Conservation (phyloP, 2,113 vertebrate species). For the Eurystomus gularis region DNA sequence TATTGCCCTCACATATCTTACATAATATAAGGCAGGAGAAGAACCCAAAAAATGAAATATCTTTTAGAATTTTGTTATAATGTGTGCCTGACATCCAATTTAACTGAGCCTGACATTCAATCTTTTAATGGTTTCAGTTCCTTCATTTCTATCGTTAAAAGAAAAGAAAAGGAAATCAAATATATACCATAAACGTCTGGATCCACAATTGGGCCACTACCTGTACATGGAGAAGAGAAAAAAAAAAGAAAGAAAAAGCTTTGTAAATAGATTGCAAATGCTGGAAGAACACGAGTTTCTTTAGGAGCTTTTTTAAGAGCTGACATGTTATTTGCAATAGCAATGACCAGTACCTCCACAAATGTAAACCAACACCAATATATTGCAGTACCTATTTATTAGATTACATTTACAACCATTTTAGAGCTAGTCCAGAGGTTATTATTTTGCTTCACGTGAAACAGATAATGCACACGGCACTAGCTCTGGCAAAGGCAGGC, state of each 20-base stretch:
- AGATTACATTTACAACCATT: neutral
- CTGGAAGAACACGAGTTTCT: neutral
- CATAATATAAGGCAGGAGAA: slow-evolving; percentile 12
- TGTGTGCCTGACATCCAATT: slow-evolving; percentile 7
- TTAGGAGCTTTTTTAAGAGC: neutral
- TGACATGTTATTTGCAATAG: neutral
- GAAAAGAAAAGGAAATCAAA: slow-evolving; percentile 60
- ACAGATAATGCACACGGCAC: neutral
- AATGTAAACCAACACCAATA: neutral
- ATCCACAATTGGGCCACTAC: slow-evolving; percentile 75
- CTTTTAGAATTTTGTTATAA: slow-evolving; percentile 8
- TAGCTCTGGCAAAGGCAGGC: neutral
- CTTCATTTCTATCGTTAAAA: slow-evolving; percentile 40
- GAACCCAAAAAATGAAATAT: slow-evolving; percentile 34
- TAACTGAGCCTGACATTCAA: slow-evolving; percentile 46
- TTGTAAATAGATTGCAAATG: slow-evolving; percentile 27
- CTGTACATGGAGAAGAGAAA: slow-evolving; percentile 66
- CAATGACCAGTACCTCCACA: neutral
- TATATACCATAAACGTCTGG: slow-evolving; percentile 82
- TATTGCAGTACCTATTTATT: neutral
- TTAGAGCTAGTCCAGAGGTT: neutral
- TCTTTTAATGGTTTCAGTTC: slow-evolving; percentile 43
- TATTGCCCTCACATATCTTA: slow-evolving; percentile 22
- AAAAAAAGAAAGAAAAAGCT: neutral
- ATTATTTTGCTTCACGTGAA: neutral